Evolutionary conservation across 2,888 invertebrate genomes (phyloP), one percentile per base, ranked within the genome.

Genomic region (Latrodectus hesperus): DNA sequence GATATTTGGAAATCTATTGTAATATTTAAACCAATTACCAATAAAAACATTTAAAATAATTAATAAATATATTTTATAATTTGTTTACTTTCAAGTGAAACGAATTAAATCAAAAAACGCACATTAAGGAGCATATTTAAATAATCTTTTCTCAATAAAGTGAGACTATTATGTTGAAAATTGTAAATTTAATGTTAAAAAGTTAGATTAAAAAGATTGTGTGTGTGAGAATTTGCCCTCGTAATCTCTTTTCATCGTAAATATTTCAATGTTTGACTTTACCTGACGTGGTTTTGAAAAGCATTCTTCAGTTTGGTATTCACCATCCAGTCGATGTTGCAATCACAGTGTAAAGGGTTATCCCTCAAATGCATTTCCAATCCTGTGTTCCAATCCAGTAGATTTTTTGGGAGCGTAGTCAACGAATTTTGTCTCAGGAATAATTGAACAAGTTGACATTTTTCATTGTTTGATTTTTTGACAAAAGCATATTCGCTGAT

Each of bases 291-390:
- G 16, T 65, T 53, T 53, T 89, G 85, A 26, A 86, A 86, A n/a
- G 79, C 67, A 60, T 83, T 82, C 38, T 86, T 86, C 60, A 86
- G 12, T 8, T 79, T 86, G 9, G 67, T 38, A 16, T 84, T 64
- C 16, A 76, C 53, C 86, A 89, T 83, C 89, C 89, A 89, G 38
- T 86, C 70, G 8, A 55, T 9, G 10, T 79, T 51, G 65, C 89
- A 89, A 26, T 86, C 83, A 52, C 89, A 89, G 11, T 71, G n/a
- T 51, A 82, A 49, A 4, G 89, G 83, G 16, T 89, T 89, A 5
- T 80, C 83, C 22, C 68, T 38, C 2, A 89, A 16, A 60, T 89
- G 79, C 67, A 86, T 14, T 52, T 86, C 86, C 5, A 80, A 52
- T 14, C 51, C 55, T 9, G 51, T 38, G 9, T 83, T 76, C 89